Evolutionary conservation across 1,140 invertebrate genomes (phyloP).

Genomic region (Ruditapes philippinarum): DNA sequence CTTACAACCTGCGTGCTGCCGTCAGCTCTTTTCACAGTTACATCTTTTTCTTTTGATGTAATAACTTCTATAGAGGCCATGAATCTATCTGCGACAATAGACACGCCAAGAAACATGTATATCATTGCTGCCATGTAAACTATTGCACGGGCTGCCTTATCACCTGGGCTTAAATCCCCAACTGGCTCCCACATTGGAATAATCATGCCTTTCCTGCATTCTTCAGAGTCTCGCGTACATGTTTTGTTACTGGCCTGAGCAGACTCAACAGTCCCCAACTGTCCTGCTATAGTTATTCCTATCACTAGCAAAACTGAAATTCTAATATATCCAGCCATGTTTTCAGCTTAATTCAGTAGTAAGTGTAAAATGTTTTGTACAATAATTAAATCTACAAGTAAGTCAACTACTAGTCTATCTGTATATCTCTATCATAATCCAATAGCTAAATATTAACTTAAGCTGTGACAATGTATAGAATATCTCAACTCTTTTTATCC

Average conservation of each 20-base stretch:
- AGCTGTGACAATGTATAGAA: neutral
- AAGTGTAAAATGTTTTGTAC: too few species aligned
- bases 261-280: neutral
- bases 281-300: slow-evolving; percentile 1
- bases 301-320: slow-evolving; percentile 40
- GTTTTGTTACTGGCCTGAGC: slow-evolving; percentile 17
- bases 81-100: slow-evolving; percentile 99
- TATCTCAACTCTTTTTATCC: neutral
- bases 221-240: slow-evolving; percentile 68
- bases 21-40: slow-evolving; percentile 92
- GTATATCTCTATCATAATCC: neutral
- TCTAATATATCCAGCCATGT: slow-evolving; percentile 1
- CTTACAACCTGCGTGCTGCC: slow-evolving; percentile 95
- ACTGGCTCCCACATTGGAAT: slow-evolving; percentile 89
- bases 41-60: slow-evolving; percentile 98
- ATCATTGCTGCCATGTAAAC: slow-evolving; percentile 96
- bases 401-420: neutral
- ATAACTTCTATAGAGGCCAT: slow-evolving; percentile 99
- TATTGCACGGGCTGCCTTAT: slow-evolving; percentile 93
- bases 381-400: too few species aligned
- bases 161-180: slow-evolving; percentile 89
- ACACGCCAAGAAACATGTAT: slow-evolving; percentile 99
- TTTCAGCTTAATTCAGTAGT: too few species aligned
- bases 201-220: slow-evolving; percentile 84
- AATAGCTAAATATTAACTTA: neutral